Percentiles rank a stretch among this genome's conserved stretches.
These are phyloP conservation scores for Scylla paramamosain DNA, from an alignment of 1,140 invertebrate genomes.

Conservation along the genomic window DNA sequence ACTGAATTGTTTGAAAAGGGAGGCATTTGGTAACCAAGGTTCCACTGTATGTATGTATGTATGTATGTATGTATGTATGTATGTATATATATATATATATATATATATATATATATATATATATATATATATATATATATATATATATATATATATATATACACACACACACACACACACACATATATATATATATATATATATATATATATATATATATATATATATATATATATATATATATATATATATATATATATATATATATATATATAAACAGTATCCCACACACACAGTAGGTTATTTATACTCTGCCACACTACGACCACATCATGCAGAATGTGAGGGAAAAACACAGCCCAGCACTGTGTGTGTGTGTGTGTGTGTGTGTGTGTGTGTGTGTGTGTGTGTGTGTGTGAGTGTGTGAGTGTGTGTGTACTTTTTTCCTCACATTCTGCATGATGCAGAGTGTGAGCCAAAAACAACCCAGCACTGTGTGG, in stretches of 20 bases:
- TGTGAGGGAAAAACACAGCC: not conserved
- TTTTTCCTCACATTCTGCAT: too few species aligned
- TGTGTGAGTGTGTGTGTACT: too few species aligned
- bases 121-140: constrained; percentile 59
- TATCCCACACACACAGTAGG: not conserved
- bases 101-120: constrained; percentile 51
- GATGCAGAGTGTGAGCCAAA: too few species aligned
- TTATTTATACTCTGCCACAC: not conserved
- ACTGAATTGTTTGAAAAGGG: too few species aligned
- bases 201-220: constrained; percentile 54
- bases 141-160: constrained; percentile 55
- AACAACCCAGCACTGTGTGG: too few species aligned
- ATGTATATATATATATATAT: constrained; percentile 38
- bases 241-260: constrained; percentile 61
- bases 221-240: constrained; percentile 57
- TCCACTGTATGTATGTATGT: not conserved
- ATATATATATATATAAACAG: constrained; percentile 50
- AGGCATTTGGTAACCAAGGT: too few species aligned
- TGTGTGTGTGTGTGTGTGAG: too few species aligned
- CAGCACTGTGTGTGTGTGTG: not conserved
- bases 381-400: too few species aligned
- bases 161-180: not conserved
- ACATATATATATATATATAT: constrained; percentile 50
- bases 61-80: not conserved
- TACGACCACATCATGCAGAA: not conserved